Percentiles rank a stretch among this genome's conserved stretches.
Conservation (phyloP, 2,113 vertebrate species). For the Sinocyclocheilus maitianheensis region DNA sequence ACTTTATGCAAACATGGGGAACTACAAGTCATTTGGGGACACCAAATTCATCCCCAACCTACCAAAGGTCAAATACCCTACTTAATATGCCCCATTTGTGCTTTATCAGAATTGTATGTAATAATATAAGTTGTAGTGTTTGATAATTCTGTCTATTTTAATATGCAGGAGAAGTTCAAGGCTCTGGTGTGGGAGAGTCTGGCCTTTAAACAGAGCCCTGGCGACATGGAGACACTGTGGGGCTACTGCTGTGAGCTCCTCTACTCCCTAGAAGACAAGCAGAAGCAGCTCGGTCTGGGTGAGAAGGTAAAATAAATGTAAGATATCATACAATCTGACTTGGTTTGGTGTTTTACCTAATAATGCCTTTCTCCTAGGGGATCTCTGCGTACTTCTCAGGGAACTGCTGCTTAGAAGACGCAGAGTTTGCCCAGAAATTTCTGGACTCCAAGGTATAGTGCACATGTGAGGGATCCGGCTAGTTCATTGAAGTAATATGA, state of each 20-base stretch:
- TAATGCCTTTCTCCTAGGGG: slow-evolving; percentile 72
- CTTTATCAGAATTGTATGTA: background rate
- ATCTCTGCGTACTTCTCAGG: slow-evolving; percentile 90
- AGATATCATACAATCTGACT: background rate
- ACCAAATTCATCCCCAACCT: slow-evolving; percentile 91
- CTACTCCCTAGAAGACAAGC: slow-evolving; percentile 82
- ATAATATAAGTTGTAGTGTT: background rate
- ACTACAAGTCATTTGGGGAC: slow-evolving; percentile 94
- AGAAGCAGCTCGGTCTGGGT: slow-evolving; percentile 86
- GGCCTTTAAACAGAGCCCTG: slow-evolving; percentile 77
- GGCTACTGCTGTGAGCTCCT: slow-evolving; percentile 77
- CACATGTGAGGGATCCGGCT: no score
- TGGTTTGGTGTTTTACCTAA: background rate
- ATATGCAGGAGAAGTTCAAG: slow-evolving; percentile 84
- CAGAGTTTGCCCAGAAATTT: slow-evolving; percentile 87
- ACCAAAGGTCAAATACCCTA: slow-evolving; percentile 76
- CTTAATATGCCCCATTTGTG: background rate
- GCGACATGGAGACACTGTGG: slow-evolving; percentile 81
- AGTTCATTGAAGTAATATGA: background rate
- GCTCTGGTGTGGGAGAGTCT: slow-evolving; percentile 81
- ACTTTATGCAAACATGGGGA: slow-evolving; percentile 92
- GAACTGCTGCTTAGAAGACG: slow-evolving; percentile 86
- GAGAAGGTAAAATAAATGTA: slow-evolving; percentile 73
- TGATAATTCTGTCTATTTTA: background rate
- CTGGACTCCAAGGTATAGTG: slow-evolving; percentile 83